Percentiles rank a stretch among this genome's conserved stretches.
These are phyloP conservation scores for Bufo bufo DNA, from an alignment of 2,113 vertebrate genomes.

Conservation along the genomic window DNA sequence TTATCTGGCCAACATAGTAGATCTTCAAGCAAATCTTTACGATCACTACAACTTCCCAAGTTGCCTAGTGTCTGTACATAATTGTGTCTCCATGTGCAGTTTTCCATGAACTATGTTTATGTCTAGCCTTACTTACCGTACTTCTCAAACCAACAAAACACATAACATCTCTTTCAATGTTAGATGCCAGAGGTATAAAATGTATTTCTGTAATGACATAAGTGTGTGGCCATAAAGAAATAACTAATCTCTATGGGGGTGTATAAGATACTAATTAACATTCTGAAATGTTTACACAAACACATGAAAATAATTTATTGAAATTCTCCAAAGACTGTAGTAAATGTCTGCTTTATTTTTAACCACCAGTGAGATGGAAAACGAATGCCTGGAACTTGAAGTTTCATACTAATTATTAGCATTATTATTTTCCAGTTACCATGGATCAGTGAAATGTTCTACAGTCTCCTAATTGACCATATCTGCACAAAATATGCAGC, in stretches of 20 bases:
- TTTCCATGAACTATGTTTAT: not conserved
- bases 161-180: not conserved
- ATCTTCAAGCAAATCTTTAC: too few relatives aligned
- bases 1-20: too few relatives aligned
- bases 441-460: slow-evolving; percentile 16
- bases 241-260: not conserved
- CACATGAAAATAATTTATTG: slow-evolving; percentile 43
- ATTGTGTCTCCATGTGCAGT: not conserved
- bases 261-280: slow-evolving; percentile 8
- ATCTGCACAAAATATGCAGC: not conserved
- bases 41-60: not conserved
- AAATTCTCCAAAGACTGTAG: slow-evolving; percentile 8
- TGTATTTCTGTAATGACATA: slow-evolving; percentile 11
- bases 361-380: slow-evolving; percentile 2
- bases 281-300: slow-evolving; percentile 34
- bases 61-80: not conserved
- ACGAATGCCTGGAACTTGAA: slow-evolving; percentile 12
- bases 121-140: not conserved
- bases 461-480: not conserved
- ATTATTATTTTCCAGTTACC: slow-evolving; percentile 31
- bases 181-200: not conserved
- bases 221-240: slow-evolving; percentile 24
- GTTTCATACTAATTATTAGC: slow-evolving; percentile 5
- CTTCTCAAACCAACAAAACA: not conserved
- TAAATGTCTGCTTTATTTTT: slow-evolving; percentile 28